Base-by-base conservation (phyloP, 1,140 invertebrate species). In the Dryas iulia region DNA sequence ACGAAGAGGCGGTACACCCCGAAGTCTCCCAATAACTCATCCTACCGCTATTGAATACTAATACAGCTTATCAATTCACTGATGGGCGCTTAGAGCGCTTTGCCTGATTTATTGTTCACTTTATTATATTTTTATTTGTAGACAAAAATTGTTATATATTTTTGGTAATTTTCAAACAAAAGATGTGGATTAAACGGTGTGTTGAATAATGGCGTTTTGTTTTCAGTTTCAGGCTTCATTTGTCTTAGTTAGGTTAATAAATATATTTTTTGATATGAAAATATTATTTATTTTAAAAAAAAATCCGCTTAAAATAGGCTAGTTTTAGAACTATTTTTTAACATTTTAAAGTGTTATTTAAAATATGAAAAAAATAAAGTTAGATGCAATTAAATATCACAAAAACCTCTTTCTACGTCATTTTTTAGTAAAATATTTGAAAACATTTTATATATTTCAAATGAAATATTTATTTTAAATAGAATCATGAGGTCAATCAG, bases 51-150 rank as follows among this genome's bases (percentile, higher is more conserved):
- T 68, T 69, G 69, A 72, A 74, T 72, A 72, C 65, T 74, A 74
- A 74, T 71, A 66, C 57, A 66, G 61, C 66, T 72, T 74, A 74
- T 72, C 69, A 74, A 74, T 74, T 72, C 61, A 66, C 66, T 62
- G 63, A 68, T 5, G 39, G 69, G 21, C 31, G 66, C 65, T 71
- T 56, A 58, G 61, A 23, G 31, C 39, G 59, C 53, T 65, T 59
- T 62, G 24, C 7, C 23, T 39, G 24, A 62, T 62, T 62, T 24
- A 60, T 60, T 39, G 18, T 35, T n/a, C 35, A 31, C 26, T 61
- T 61, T 26, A 33, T 61, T 47, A 25, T 61, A 35, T 35, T 35
- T 14, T 18, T 35, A 35, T 35, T 35, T 35, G 33, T 14, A 14
- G 12, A 6, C 3, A 35, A 35, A 35, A 35, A 14, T 5, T 3